Conservation (phyloP, 2,888 invertebrate species). For the Polymixis lichenea region DNA sequence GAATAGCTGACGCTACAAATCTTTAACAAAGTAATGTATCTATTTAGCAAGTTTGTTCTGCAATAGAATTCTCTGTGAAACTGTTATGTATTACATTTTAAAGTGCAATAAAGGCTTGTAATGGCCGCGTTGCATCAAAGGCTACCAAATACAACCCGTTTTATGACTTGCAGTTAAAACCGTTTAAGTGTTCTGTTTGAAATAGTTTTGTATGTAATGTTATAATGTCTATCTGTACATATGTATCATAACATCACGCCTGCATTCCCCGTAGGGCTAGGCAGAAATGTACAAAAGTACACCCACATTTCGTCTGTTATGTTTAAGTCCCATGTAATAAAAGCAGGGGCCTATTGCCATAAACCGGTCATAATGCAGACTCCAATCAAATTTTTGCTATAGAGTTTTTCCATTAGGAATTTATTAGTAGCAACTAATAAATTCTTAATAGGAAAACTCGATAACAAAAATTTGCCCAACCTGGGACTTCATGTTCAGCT, state of each 20-base stretch:
- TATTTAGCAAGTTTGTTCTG: slow-evolving; percentile 30
- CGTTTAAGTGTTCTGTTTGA: slow-evolving; percentile 20
- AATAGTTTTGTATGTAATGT: slow-evolving; percentile 14
- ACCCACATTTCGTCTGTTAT: no score
- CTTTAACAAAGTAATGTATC: slow-evolving; percentile 17
- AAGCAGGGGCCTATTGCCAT: no score
- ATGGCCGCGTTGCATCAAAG: slow-evolving; percentile 49
- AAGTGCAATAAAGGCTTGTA: slow-evolving; percentile 41
- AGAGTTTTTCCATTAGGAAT: no score
- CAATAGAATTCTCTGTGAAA: slow-evolving; percentile 31
- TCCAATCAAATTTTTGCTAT: no score
- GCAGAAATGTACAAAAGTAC: not conserved
- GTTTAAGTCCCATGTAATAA: no score
- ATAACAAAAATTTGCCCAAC: no score
- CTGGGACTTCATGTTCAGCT: no score
- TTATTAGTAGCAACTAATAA: no score
- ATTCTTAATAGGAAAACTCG: no score
- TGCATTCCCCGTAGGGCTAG: not conserved
- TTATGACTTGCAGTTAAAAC: slow-evolving; percentile 44
- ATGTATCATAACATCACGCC: not conserved
- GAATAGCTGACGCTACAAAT: not conserved
- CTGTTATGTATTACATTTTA: slow-evolving; percentile 35
- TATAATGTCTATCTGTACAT: not conserved
- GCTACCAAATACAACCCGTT: slow-evolving; percentile 34
- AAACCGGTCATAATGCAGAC: no score